Evolutionary conservation across 2,797 vertebrate species (phyloP).

Genomic region (Miichthys miiuy): DNA sequence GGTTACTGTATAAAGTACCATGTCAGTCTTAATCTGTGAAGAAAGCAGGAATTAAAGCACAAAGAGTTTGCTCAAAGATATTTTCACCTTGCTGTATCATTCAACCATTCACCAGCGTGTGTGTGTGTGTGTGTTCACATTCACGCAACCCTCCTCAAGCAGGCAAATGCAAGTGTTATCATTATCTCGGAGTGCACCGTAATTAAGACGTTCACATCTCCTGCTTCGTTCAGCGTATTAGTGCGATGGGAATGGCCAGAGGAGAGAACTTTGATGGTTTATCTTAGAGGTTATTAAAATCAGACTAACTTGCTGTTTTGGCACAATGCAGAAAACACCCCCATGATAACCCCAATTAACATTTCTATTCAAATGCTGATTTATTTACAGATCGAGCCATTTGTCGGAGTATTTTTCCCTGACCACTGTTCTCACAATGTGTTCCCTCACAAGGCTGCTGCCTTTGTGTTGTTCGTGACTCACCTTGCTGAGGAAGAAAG

Average conservation of each 20-base stretch:
- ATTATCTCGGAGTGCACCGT: constrained; percentile 63
- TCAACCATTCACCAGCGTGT: constrained; percentile 17
- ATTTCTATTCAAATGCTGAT: constrained; percentile 44
- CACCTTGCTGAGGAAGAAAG: constrained; percentile 10
- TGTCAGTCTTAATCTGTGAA: constrained; percentile 31
- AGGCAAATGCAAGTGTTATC: constrained; percentile 55
- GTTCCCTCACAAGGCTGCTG: neutral
- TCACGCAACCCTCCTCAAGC: constrained; percentile 30
- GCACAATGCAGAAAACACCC: constrained; percentile 51
- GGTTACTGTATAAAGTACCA: constrained; percentile 13
- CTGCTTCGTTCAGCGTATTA: constrained; percentile 75
- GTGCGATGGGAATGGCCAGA: constrained; percentile 50
- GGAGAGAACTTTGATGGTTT: constrained; percentile 69
- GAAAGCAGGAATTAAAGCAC: neutral
- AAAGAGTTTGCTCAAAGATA: constrained; percentile 28
- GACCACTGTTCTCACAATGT: constrained; percentile 2
- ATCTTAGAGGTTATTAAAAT: constrained; percentile 78
- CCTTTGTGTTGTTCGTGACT: neutral
- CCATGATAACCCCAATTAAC: constrained; percentile 69
- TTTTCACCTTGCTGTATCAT: constrained; percentile 69
- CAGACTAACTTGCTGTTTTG: constrained; percentile 61
- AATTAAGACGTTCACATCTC: constrained; percentile 78
- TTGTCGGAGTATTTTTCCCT: constrained; percentile 17
- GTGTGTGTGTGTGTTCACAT: constrained; percentile 19
- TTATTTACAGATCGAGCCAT: constrained; percentile 46